Percentiles rank a stretch among this genome's conserved stretches.
Evolutionary conservation across 2,797 vertebrate genomes (phyloP).

Genomic region (Holocentrus rufus): DNA sequence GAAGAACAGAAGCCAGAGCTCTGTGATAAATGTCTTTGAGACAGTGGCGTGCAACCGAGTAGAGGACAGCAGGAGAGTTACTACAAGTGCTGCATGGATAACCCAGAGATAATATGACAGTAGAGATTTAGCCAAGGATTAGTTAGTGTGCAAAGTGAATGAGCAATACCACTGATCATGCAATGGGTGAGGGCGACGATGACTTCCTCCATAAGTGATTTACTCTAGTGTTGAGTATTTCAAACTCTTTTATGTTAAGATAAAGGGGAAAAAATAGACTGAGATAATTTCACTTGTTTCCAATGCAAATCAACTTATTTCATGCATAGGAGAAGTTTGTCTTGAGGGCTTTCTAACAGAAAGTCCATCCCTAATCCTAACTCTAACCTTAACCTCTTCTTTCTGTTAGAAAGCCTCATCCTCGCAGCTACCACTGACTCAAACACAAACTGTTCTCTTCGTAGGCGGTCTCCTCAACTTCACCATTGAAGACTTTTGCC

Average conservation of each 20-base stretch:
- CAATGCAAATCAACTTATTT: not conserved
- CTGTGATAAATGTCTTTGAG: not conserved
- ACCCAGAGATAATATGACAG: conserved; percentile 24
- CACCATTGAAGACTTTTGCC: not conserved
- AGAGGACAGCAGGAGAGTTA: conserved; percentile 6
- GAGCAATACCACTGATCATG: not conserved
- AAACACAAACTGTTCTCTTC: not conserved
- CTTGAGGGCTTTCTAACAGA: too few species aligned
- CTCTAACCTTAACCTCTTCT: too few species aligned
- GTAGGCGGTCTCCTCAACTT: not conserved
- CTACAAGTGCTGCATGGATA: conserved; percentile 1
- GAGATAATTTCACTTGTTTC: too few species aligned
- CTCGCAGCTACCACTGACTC: not conserved
- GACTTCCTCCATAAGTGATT: not conserved
- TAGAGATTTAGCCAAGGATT: conserved; percentile 38
- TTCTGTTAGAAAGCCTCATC: too few species aligned
- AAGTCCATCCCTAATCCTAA: too few species aligned
- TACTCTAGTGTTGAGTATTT: too few species aligned
- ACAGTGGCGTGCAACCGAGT: not conserved
- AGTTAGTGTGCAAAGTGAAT: not conserved
- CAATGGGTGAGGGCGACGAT: not conserved
- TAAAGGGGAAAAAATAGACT: too few species aligned
- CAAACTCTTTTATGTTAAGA: too few species aligned
- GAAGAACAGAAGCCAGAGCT: not conserved
- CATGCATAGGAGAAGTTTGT: too few species aligned